Evolutionary conservation across 2,797 vertebrate genomes (phyloP), one percentile per base, ranked within the genome.

Genomic region (Coccyzus lansbergi): DNA sequence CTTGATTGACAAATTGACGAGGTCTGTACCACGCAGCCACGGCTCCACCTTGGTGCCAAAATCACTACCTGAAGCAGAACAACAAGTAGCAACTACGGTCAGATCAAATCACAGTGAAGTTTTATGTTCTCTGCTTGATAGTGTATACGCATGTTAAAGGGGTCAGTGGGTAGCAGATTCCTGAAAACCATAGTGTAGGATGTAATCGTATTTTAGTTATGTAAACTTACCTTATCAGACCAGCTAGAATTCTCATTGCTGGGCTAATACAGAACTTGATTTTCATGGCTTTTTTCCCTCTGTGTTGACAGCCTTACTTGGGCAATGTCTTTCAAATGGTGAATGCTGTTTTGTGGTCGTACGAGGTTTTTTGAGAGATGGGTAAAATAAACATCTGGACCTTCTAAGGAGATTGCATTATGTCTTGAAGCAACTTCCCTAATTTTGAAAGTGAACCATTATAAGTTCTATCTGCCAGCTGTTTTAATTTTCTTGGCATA

Each of bases 1-100:
- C 21, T 90, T 92, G 95, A 95, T 34, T 90, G 95, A 91, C 92
- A 95, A 97, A 95, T 72, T 62, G 89, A 74, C 52, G 92, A 69
- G 70, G 75, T 52, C 53, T 96, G 70, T 88, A 18, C 46, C 5
- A 6, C 15, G 13, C 58, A 92, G 76, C 56, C 82, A 72, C 24
- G 1, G 58, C 8, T 88, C 80, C 78, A 70, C 69, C 65, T 51
- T 46, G 33, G 71, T 85, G 84, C 90, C 93, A 92, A n/a, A 93
- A 80, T 77, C 74, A 76, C 70, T 58, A 22, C 67, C 80, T 64
- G 58, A 60, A 93, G 81, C 46, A 92, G 64, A 92, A 19, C 58
- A 51, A 59, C 1, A 4, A 74, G n/a, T 0, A 74, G 51, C 59
- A 70, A 6, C 67, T 5, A 5, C 0, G 13, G 91, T 52, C 85